These are phyloP conservation scores for Bryconaethiops microstoma DNA, from an alignment of 2,797 vertebrate species.

Conservation along the genomic window DNA sequence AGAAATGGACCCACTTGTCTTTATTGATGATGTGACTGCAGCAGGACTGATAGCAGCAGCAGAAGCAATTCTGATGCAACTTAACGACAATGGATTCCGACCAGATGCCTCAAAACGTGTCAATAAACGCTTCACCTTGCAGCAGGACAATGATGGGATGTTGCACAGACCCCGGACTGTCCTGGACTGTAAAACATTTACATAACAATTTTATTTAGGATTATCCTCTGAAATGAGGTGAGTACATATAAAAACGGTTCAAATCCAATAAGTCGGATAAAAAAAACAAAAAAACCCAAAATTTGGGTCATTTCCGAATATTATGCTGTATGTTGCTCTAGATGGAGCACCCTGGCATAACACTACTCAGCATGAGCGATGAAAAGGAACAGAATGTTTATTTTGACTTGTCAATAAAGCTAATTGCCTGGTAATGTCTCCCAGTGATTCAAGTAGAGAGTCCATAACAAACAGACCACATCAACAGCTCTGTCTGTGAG, in stretches of 20 bases:
- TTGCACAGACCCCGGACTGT: not conserved
- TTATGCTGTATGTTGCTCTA: not conserved
- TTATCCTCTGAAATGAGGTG: too few relatives aligned
- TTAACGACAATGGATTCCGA: too few relatives aligned
- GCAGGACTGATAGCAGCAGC: not conserved
- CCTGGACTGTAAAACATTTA: not conserved
- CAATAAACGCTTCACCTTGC: not conserved
- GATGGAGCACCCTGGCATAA: not conserved
- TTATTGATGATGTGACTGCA: not conserved
- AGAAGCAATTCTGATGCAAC: not conserved
- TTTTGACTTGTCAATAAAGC: slow-evolving; percentile 7
- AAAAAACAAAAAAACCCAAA: too few relatives aligned
- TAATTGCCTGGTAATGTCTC: not conserved
- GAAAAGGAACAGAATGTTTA: slow-evolving; percentile 14
- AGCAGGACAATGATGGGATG: not conserved
- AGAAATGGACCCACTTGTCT: not conserved
- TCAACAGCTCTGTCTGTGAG: slow-evolving; percentile 19
- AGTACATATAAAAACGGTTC: too few relatives aligned
- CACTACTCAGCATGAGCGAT: not conserved
- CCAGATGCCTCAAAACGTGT: not conserved
- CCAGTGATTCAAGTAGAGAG: not conserved
- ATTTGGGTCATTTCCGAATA: not conserved
- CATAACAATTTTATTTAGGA: too few relatives aligned
- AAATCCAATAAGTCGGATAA: too few relatives aligned
- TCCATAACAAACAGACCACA: not conserved